These are phyloP conservation scores for Gadopsis marmoratus DNA, from an alignment of 2,797 vertebrate genomes.

Conservation along the genomic window DNA sequence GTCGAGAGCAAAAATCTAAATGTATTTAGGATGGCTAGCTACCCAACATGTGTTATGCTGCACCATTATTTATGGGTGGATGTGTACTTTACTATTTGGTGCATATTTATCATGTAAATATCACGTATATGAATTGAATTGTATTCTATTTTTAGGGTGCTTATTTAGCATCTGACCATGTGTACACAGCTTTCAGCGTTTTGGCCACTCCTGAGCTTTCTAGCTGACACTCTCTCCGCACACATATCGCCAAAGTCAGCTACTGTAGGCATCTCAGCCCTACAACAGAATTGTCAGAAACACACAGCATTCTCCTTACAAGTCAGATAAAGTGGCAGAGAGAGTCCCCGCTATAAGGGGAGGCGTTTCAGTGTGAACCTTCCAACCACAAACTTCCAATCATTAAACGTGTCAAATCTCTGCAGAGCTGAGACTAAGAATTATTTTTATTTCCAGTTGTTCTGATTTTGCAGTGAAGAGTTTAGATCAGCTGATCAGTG, in stretches of 20 bases:
- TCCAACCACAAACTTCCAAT: not conserved
- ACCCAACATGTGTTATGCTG: not conserved
- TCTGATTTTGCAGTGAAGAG: not conserved
- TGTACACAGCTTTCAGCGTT: too few species aligned
- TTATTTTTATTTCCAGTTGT: too few species aligned
- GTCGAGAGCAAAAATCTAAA: conserved; percentile 4
- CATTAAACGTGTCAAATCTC: too few species aligned
- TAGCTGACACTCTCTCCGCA: not conserved
- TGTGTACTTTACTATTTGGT: not conserved
- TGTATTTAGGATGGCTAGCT: not conserved
- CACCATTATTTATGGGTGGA: not conserved
- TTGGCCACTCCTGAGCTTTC: too few species aligned
- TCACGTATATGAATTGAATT: not conserved
- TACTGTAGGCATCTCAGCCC: not conserved
- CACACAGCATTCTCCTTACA: not conserved
- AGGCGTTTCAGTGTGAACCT: not conserved
- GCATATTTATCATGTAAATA: not conserved
- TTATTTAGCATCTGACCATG: too few species aligned
- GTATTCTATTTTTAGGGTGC: not conserved
- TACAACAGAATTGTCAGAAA: not conserved
- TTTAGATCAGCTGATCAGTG: not conserved
- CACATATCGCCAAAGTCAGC: not conserved
- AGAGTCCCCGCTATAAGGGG: too few species aligned
- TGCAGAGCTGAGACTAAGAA: too few species aligned
- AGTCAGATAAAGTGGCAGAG: not conserved